Percentiles rank a stretch among this genome's conserved stretches.
Conservation (phyloP, 2,888 invertebrate genomes). For the Argynnis bischoffii region DNA sequence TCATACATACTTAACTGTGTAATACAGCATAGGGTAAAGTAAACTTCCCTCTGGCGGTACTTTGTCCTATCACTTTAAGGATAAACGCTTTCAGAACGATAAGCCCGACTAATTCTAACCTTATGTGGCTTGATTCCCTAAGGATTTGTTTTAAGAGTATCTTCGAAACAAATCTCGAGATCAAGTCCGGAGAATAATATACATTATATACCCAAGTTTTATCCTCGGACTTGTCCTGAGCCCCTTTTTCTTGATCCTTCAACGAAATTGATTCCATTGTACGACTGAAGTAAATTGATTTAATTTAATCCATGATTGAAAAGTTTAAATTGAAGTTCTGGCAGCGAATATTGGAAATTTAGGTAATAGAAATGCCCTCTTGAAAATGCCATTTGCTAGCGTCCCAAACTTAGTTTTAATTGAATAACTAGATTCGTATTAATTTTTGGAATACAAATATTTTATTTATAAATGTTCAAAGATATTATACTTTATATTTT, state of each 20-base stretch:
- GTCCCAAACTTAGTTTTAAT: background rate
- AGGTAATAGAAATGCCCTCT: constrained; percentile 1
- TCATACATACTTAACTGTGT: background rate
- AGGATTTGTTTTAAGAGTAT: constrained; percentile 51
- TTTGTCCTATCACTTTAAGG: constrained; percentile 21
- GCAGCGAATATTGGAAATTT: constrained; percentile 36
- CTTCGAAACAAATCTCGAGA: constrained; percentile 33
- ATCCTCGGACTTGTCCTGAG: constrained; percentile 43
- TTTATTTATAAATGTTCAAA: background rate
- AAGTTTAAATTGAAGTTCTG: constrained; percentile 48
- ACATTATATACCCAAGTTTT: constrained; percentile 19
- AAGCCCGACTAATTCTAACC: constrained; percentile 56
- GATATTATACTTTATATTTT: background rate
- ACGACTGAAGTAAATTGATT: constrained; percentile 64
- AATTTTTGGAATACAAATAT: background rate
- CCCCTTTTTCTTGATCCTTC: constrained; percentile 50
- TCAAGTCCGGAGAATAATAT: constrained; percentile 15
- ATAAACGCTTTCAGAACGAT: constrained; percentile 26
- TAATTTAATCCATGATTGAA: constrained; percentile 64
- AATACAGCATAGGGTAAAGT: background rate
- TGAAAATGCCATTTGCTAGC: background rate
- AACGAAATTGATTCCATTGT: constrained; percentile 59
- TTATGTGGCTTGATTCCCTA: constrained; percentile 51
- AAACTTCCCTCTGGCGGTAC: constrained; percentile 7
- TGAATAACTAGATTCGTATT: background rate